These are phyloP conservation scores for Sphinx pinastri DNA, from an alignment of 2,888 invertebrate species.

Conservation along the genomic window DNA sequence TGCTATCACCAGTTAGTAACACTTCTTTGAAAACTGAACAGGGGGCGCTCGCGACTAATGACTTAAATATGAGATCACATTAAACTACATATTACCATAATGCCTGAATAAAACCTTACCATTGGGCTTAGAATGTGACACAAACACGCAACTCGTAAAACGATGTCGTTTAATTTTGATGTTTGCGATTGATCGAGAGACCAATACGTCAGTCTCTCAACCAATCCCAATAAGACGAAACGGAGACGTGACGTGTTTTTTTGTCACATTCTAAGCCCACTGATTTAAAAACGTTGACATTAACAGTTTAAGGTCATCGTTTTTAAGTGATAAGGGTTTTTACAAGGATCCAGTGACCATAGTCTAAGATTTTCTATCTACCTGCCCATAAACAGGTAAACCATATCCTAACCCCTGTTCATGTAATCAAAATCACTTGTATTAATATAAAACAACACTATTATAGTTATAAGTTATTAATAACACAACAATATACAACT, in stretches of 20 bases:
- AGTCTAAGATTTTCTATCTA: neutral
- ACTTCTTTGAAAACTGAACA: neutral
- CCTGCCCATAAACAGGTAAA: neutral
- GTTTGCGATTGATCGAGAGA: no score
- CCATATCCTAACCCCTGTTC: neutral
- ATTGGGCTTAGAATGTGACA: no score
- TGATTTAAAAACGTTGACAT: neutral
- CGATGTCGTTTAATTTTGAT: no score
- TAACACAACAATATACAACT: neutral
- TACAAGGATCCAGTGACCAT: neutral
- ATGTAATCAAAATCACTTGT: neutral
- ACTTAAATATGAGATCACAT: slow-evolving; percentile 6
- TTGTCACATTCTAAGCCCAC: no score
- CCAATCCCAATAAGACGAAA: no score
- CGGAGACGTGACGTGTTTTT: no score
- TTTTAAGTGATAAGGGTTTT: no score
- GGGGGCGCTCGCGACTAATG: neutral
- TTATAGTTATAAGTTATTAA: neutral
- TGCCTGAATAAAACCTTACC: no score
- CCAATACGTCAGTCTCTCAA: no score
- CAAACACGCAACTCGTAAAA: no score
- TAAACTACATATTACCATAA: neutral
- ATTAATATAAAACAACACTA: neutral
- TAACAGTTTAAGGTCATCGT: no score
- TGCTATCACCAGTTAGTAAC: neutral